Evolutionary conservation across 2,888 invertebrate species (phyloP), one percentile per base, ranked within the genome.

Genomic region (Gandaritis pyraliata): DNA sequence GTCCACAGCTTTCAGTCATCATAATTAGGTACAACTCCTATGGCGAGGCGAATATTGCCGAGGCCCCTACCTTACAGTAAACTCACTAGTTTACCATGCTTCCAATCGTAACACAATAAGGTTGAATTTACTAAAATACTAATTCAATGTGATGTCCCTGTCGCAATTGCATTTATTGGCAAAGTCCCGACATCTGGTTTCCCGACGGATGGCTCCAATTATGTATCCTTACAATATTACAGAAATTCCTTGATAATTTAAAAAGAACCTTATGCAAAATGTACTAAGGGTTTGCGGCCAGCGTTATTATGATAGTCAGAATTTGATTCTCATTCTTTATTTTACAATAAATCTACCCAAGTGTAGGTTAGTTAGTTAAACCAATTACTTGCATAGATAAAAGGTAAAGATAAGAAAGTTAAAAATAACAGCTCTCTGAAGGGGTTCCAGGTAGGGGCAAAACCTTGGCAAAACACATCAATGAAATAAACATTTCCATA

Each of bases 131-230:
- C 4, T 18, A 15, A n/a, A 38, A 45, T 18, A 1, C 11, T 8
- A n/a, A 18, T 33, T 45, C 13, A 8, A 0, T 58, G 49, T 58
- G 57, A 39, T n/a, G n/a, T n/a, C 75, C 82, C 80, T 82, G 82
- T 82, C 76, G 77, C 81, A 83, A 82, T 82, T 77, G 78, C 78
- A 77, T 84, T 82, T 85, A 85, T 81, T 83, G 83, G 81, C 83
- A 80, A 79, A 81, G 80, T 79, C 72, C 75, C 76, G 72, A 74
- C 83, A 81, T 81, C 83, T 82, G 79, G n/a, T 72, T 73, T 76
- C 78, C 81, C 78, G 73, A 72, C 77, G 77, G 77, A 81, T 80
- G 78, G 75, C 66, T 73, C 83, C 85, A 85, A 86, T 86, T 85
- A 85, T 81, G 80, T 78, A 72, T 73, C 75, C 63, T 54, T 55